Evolutionary conservation across 2,113 vertebrate species (phyloP).

Genomic region (Empidonax alnorum): DNA sequence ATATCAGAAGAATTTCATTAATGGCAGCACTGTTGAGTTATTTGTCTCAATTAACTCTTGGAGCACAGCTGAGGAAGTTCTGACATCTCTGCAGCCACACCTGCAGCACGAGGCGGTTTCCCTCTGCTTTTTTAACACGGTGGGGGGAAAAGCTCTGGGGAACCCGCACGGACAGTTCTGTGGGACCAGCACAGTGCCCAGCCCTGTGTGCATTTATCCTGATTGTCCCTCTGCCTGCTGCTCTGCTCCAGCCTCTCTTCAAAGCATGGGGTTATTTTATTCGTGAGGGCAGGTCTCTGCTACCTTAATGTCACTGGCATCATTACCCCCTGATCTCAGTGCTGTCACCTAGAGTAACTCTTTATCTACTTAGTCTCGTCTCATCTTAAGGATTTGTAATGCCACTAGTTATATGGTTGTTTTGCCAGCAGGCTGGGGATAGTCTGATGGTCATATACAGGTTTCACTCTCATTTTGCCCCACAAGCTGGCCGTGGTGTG

Average conservation of each 20-base stretch:
- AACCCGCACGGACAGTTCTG: not conserved
- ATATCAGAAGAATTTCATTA: slow-evolving; percentile 72
- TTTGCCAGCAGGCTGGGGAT: not conserved
- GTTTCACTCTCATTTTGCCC: not conserved
- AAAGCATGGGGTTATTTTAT: not conserved
- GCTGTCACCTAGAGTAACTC: not conserved
- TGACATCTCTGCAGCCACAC: not conserved
- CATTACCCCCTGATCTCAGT: not conserved
- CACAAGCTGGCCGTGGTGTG: not conserved
- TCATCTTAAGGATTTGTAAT: not conserved
- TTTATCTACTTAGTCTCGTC: not conserved
- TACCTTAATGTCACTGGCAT: not conserved
- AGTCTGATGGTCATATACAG: not conserved
- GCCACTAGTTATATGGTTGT: not conserved
- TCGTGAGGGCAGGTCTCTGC: not conserved
- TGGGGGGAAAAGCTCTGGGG: not conserved
- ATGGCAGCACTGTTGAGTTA: slow-evolving; percentile 68
- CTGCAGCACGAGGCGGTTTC: not conserved
- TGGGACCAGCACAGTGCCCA: not conserved
- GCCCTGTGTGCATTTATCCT: rapidly evolving
- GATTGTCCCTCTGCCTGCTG: not conserved
- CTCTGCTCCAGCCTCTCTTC: not conserved
- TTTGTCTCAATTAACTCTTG: slow-evolving; percentile 72
- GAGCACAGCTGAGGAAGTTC: slow-evolving; percentile 61
- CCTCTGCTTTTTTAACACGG: not conserved